These are phyloP conservation scores for Furnarius figulus DNA, from an alignment of 2,113 vertebrate genomes.

Conservation along the genomic window DNA sequence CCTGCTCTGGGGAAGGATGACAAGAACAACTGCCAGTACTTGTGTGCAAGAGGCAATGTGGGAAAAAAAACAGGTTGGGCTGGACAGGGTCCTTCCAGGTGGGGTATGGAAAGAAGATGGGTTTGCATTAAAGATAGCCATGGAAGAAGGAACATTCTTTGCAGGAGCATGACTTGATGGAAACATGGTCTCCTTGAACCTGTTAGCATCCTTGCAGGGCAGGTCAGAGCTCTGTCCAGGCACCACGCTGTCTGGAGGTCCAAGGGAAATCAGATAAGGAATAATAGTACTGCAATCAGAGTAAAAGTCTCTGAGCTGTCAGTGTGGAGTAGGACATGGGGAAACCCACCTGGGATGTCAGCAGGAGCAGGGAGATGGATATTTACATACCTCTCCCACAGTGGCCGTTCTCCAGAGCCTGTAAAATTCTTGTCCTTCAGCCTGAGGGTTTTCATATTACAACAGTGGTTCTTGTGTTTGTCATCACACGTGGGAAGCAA, in stretches of 20 bases:
- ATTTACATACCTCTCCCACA: neutral
- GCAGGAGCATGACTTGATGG: neutral
- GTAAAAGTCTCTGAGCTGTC: neutral
- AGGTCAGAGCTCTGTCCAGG: neutral
- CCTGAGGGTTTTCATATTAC: neutral
- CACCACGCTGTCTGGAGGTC: neutral
- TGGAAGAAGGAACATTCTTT: neutral
- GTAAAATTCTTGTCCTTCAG: neutral
- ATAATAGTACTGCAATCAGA: neutral
- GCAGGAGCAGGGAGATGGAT: neutral
- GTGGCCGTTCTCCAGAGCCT: neutral
- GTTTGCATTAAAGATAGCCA: fast-evolving
- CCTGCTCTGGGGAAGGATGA: neutral
- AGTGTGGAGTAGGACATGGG: neutral
- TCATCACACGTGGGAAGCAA: neutral
- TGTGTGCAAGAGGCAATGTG: neutral
- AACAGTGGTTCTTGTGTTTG: neutral
- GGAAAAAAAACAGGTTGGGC: neutral
- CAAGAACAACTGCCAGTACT: neutral
- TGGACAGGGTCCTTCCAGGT: neutral
- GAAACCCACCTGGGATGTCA: neutral
- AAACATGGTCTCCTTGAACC: neutral
- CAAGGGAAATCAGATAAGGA: neutral
- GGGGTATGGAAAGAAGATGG: neutral
- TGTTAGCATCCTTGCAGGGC: neutral